Conservation (phyloP, 2,888 invertebrate species). For the Hofmannophila pseudospretella region DNA sequence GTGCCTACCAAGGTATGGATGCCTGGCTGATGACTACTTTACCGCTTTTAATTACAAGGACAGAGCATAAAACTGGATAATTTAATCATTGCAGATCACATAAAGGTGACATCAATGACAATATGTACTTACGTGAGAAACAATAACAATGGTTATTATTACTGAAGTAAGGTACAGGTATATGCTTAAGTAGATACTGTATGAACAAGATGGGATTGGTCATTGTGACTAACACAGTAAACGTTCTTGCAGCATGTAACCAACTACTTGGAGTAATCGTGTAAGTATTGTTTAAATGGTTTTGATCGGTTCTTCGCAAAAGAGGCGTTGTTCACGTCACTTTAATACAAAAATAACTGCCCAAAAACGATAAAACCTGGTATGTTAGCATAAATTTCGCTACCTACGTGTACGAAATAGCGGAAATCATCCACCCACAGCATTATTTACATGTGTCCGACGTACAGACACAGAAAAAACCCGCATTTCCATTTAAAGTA, state of each 20-base stretch:
- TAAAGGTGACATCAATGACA: slow-evolving; percentile 26
- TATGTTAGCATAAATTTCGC: slow-evolving; percentile 16
- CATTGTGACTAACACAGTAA: no score
- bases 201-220: slow-evolving; percentile 12
- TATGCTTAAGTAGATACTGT: no score
- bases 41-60: slow-evolving; percentile 6
- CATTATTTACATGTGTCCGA: slow-evolving; percentile 54
- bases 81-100: slow-evolving; percentile 19
- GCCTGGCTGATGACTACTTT: slow-evolving; percentile 4
- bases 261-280: no score
- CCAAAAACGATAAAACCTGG: no score
- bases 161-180: not conserved
- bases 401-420: slow-evolving; percentile 33
- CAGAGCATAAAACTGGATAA: slow-evolving; percentile 20
- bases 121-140: slow-evolving; percentile 2
- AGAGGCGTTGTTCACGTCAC: no score
- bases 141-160: slow-evolving; percentile 1
- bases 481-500: slow-evolving; percentile 59
- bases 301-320: no score
- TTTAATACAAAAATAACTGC: no score
- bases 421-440: slow-evolving; percentile 58
- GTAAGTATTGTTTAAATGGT: no score
- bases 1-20: not conserved
- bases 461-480: slow-evolving; percentile 49
- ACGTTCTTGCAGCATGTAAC: no score